phyloP scores from a whole-genome alignment of 1,140 invertebrate genomes.

The Drosophila willistoni region DNA sequence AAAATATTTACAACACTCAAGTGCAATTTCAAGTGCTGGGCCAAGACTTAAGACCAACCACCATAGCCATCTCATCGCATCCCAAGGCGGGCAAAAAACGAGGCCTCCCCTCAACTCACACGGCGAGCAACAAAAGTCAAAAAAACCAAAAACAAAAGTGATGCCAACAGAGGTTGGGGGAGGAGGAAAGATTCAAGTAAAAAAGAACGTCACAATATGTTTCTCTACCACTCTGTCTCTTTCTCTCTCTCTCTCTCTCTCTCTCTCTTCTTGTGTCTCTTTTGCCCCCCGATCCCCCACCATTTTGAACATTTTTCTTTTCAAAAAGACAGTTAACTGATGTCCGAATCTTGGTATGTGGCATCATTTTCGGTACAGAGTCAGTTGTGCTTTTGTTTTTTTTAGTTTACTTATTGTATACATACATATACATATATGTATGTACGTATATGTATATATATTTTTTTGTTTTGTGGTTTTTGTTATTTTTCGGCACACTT shows the following conservation, averaged over 20 bases:
- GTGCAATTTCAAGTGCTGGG: constrained; percentile 77
- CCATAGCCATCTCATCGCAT: constrained; percentile 17
- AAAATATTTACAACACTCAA: constrained; percentile 81
- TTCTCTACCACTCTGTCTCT: constrained; percentile 47
- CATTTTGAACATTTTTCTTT: constrained; percentile 75
- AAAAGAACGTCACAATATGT: constrained; percentile 73
- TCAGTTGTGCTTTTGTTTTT: constrained; percentile 24
- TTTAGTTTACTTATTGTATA: neutral
- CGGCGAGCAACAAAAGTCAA: constrained; percentile 23
- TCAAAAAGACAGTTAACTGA: constrained; percentile 76
- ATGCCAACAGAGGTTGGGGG: constrained; percentile 37
- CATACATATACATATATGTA: no score
- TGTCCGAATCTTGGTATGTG: constrained; percentile 65
- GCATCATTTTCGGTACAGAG: constrained; percentile 53
- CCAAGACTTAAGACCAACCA: constrained; percentile 55
- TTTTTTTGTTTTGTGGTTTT: constrained; percentile 44
- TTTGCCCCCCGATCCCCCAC: neutral
- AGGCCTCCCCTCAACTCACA: constrained; percentile 15
- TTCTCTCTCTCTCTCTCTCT: constrained; percentile 24
- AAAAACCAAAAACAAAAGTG: constrained; percentile 24
- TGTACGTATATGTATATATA: no score
- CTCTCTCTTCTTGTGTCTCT: constrained; percentile 3
- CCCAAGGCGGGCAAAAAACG: constrained; percentile 42
- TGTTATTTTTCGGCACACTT: constrained; percentile 48
- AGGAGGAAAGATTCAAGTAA: constrained; percentile 48